Evolutionary conservation across 1,140 invertebrate species (phyloP), one percentile per base, ranked within the genome.

Genomic region (Chionoecetes opilio): DNA sequence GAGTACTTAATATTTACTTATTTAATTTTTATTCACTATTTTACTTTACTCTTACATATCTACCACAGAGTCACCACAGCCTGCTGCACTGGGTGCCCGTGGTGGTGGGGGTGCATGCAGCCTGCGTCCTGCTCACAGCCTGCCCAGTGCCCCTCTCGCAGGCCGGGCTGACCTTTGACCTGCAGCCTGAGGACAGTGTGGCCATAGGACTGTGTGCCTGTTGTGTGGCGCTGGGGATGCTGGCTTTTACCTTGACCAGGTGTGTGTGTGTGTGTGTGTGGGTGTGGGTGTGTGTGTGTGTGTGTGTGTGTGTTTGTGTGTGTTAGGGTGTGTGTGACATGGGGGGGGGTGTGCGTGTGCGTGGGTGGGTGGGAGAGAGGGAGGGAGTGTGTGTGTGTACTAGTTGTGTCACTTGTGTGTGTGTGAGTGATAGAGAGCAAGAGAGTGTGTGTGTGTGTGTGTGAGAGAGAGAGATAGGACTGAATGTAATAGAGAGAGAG

Each of bases 231-330:
- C 92, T 98, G 97, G 96, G 97, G 97, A 93, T 97, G 97, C 46
- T 97, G 98, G 88, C 96, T 97, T 97, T 17, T 97, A 97, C 34
- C 37, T 97, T 31, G 34, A 98, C 5, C 96, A 97, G 11, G 63
- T 17, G 1, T n/a, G n/a, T 0, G 63, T n/a, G 9, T n/a, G 63
- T 17, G 1, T n/a, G 0, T 6, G 26, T 5, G 63, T 17, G 63
- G 63, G 63, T n/a, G 26, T 17, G 63, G n/a, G 63, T 14, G 53
- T n/a, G 63, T 6, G 21, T n/a, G 63, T 17, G 63, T n/a, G 5
- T 8, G 63, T 32, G 14, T 32, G 3, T 82, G 63, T 26, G n/a
- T 2, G 8, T 9, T 21, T 53, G 63, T 75, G n/a, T 75, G 21
- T 75, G 63, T n/a, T 5, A 17, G 63, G n/a, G 5, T 82, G 96